Conservation (phyloP, 2,888 invertebrate species). For the Lasioglossum figueresi region DNA sequence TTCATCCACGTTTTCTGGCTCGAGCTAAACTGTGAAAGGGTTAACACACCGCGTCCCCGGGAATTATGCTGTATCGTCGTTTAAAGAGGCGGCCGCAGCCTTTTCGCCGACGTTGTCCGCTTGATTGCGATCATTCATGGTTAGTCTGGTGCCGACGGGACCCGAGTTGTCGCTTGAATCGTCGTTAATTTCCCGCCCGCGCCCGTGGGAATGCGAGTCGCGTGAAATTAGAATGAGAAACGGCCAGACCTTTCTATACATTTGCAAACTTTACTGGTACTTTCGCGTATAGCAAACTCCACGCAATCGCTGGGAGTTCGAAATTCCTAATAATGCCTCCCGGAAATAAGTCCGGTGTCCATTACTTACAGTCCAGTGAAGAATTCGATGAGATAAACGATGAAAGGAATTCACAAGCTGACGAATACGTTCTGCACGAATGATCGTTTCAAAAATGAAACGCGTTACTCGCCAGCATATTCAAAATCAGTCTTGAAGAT, state of each 20-base stretch:
- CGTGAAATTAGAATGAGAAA: constrained; percentile 6
- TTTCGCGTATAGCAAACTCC: background rate
- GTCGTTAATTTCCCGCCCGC: constrained; percentile 29
- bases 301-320: background rate
- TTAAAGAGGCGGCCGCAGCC: background rate
- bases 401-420: background rate
- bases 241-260: background rate
- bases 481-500: background rate
- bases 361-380: background rate
- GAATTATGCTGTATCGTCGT: constrained; percentile 24
- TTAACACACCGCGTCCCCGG: constrained; percentile 16
- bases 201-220: constrained; percentile 14
- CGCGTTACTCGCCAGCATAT: background rate
- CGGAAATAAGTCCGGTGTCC: background rate
- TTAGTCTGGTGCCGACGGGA: constrained; percentile 36
- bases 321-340: background rate
- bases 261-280: background rate
- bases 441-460: background rate
- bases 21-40: background rate
- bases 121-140: constrained; percentile 52
- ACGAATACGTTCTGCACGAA: background rate
- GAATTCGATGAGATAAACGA: background rate
- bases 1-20: background rate
- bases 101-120: background rate
- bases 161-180: constrained; percentile 36